phyloP scores from a whole-genome alignment of 2,113 vertebrate genomes.

The Lonchura striata region DNA sequence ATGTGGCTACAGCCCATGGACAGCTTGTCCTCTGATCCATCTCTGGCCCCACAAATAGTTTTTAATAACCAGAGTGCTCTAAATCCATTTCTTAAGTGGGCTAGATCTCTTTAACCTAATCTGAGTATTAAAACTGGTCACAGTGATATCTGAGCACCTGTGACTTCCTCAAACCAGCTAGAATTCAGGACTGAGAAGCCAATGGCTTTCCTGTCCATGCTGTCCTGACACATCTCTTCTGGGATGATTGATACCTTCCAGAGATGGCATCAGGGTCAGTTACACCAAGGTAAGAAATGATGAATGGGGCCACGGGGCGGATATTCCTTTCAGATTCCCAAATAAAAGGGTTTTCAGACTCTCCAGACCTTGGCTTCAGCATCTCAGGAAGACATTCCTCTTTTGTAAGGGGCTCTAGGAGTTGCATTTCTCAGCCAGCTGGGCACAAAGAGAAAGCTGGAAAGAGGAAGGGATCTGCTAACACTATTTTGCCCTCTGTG shows the following conservation, averaged over 20 bases:
- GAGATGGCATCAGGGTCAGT: neutral
- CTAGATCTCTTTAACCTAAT: slow-evolving; percentile 46
- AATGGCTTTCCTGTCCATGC: slow-evolving; percentile 22
- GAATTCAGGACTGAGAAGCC: slow-evolving; percentile 15
- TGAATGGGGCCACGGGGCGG: neutral
- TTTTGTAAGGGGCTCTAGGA: neutral
- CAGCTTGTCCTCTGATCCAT: slow-evolving; percentile 7
- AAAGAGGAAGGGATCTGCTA: slow-evolving; percentile 56
- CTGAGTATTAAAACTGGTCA: slow-evolving; percentile 21
- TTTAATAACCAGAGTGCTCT: slow-evolving; percentile 29
- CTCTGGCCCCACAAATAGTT: slow-evolving; percentile 1
- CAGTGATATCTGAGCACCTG: slow-evolving; percentile 53
- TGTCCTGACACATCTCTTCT: neutral
- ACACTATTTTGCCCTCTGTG: slow-evolving; percentile 34
- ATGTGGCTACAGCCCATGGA: neutral
- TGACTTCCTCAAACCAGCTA: slow-evolving; percentile 45
- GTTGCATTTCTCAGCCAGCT: neutral
- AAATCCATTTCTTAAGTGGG: slow-evolving; percentile 29
- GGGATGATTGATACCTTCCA: slow-evolving; percentile 6
- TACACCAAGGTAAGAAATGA: neutral
- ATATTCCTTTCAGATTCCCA: neutral
- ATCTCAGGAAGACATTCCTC: neutral
- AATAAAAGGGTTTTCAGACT: neutral
- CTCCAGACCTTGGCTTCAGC: neutral
- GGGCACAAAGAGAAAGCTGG: slow-evolving; percentile 17